These are phyloP conservation scores for Cichlasoma orientale DNA, from an alignment of 2,797 vertebrate species.

Conservation along the genomic window DNA sequence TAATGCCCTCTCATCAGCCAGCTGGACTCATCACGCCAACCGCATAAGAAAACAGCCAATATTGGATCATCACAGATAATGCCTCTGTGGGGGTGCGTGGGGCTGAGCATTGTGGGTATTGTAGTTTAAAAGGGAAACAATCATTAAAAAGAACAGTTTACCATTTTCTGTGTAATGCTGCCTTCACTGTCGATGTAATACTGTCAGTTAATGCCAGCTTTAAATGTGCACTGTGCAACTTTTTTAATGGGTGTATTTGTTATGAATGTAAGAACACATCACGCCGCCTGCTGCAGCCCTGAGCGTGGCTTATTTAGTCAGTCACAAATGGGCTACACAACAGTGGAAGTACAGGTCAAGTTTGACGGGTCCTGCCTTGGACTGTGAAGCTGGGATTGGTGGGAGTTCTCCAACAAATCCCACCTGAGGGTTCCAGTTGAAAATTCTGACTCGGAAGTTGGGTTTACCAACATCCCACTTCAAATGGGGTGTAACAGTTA, in stretches of 20 bases:
- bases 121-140: background rate
- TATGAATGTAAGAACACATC: background rate
- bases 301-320: no score
- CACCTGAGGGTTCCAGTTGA: background rate
- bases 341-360: no score
- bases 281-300: no score
- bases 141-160: background rate
- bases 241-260: background rate
- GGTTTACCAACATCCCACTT: background rate
- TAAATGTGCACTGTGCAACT: background rate
- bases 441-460: background rate
- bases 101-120: background rate
- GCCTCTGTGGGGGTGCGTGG: background rate
- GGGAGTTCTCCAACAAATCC: no score
- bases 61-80: background rate
- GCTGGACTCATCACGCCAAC: conserved; percentile 19
- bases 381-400: no score
- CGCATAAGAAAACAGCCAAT: conserved; percentile 31
- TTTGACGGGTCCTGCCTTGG: no score
- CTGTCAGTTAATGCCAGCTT: background rate
- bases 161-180: background rate
- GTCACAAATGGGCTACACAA: no score
- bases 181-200: background rate
- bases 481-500: no score
- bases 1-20: conserved; percentile 59